A percentile compares a stretch with the other conserved stretches of the same genome.
Conservation (phyloP, 23 tunicate genomes). For the Styela plicata region DNA sequence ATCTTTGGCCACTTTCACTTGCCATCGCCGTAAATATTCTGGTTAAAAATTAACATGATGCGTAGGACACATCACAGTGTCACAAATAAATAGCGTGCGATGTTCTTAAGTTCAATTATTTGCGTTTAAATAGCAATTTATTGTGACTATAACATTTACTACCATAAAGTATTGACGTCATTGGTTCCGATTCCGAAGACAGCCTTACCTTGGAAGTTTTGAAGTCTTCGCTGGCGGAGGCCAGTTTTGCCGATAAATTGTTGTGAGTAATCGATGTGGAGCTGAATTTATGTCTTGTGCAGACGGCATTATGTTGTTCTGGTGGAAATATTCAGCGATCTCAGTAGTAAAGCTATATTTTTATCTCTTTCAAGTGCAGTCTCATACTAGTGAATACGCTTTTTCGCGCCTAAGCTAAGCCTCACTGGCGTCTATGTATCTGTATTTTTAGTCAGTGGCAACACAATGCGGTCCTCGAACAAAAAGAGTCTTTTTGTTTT, state of each 20-base stretch:
- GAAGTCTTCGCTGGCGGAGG: background rate
- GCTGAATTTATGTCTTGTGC: background rate
- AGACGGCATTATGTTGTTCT: constrained; percentile 13
- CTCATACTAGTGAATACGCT: too few relatives aligned
- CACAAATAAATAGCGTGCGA: background rate
- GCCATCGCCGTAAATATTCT: background rate
- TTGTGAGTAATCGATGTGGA: background rate
- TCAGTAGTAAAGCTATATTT: too few relatives aligned
- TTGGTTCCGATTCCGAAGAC: too few relatives aligned
- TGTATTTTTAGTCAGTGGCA: background rate
- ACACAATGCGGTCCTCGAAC: background rate
- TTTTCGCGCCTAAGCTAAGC: too few relatives aligned
- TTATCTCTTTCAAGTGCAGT: too few relatives aligned
- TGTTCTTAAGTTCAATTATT: background rate
- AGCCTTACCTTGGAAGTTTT: background rate
- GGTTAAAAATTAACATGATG: background rate
- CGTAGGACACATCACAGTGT: background rate
- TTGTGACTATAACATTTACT: background rate
- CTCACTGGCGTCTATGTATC: background rate
- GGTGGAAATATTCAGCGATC: too few relatives aligned
- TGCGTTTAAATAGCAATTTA: background rate
- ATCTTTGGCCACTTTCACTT: background rate
- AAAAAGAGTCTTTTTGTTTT: background rate
- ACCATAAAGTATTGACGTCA: background rate
- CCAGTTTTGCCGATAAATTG: constrained; percentile 15